Conservation (phyloP, 1,140 invertebrate species). For the Aphis craccivora region DNA sequence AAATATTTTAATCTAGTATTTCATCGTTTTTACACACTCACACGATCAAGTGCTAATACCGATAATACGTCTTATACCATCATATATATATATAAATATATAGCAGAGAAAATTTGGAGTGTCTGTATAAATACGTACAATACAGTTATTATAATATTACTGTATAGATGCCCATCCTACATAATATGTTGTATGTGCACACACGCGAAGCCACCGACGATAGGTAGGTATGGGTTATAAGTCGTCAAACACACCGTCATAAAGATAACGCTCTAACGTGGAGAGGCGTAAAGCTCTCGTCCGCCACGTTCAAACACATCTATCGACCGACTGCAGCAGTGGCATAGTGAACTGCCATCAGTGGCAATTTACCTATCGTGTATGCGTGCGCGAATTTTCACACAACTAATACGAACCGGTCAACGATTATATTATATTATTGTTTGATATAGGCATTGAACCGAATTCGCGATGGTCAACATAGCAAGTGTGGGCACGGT, state of each 20-base stretch:
- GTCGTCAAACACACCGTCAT: neutral
- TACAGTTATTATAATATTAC: neutral
- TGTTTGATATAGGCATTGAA: neutral
- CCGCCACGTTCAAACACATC: too few relatives aligned
- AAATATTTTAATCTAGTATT: neutral
- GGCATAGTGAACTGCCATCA: neutral
- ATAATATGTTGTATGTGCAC: too few relatives aligned
- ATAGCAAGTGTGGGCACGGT: slow-evolving; percentile 78
- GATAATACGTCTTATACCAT: neutral
- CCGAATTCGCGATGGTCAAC: slow-evolving; percentile 70
- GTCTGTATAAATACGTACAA: neutral
- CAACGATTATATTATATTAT: neutral
- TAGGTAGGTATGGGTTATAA: neutral
- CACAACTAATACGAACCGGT: neutral
- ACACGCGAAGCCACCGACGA: neutral
- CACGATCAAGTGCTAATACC: slow-evolving; percentile 1
- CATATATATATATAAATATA: too few relatives aligned
- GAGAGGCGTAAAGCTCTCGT: neutral
- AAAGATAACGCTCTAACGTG: slow-evolving; percentile 1
- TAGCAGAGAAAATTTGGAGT: neutral
- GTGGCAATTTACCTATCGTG: neutral
- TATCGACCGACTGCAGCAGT: neutral
- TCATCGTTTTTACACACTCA: neutral
- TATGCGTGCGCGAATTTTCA: neutral
- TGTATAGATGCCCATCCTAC: neutral